A percentile compares a stretch with the other conserved stretches of the same genome.
Conservation (phyloP, 1,140 invertebrate genomes). For the Drosophila albomicans region DNA sequence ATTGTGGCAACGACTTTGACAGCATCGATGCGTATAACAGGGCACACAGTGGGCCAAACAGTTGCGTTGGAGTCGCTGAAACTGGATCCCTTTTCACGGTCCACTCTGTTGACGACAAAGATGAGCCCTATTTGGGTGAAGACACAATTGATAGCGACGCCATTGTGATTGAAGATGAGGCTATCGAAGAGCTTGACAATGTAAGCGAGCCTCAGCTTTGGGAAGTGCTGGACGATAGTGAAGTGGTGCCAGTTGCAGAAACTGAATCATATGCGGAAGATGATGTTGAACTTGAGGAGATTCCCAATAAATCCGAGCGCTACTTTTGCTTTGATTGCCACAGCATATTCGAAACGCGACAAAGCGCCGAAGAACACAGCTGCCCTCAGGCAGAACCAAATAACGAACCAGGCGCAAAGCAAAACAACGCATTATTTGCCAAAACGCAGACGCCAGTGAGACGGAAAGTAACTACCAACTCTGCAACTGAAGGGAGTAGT, state of each 20-base stretch:
- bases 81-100: conserved; percentile 9
- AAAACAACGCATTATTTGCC: conserved; percentile 1
- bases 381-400: conserved; percentile 57
- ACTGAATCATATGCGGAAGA: background rate
- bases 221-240: conserved; percentile 57
- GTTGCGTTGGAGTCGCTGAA: conserved; percentile 18
- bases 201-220: conserved; percentile 52
- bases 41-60: conserved; percentile 29
- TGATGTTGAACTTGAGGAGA: conserved; percentile 15
- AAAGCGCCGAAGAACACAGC: conserved; percentile 67
- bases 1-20: conserved; percentile 51
- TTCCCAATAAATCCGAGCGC: conserved; percentile 48
- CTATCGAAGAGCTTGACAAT: conserved; percentile 50
- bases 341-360: conserved; percentile 67
- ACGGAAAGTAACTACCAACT: conserved; percentile 28
- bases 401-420: background rate
- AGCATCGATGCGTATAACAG: conserved; percentile 41
- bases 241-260: background rate
- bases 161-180: conserved; percentile 28
- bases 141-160: conserved; percentile 21
- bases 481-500: background rate
- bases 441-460: conserved; percentile 26
- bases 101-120: conserved; percentile 22
- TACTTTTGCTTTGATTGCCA: conserved; percentile 81
- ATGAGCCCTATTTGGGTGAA: conserved; percentile 27